Base-by-base conservation (phyloP, 2,797 vertebrate genomes). In the Lithobates pipiens region DNA sequence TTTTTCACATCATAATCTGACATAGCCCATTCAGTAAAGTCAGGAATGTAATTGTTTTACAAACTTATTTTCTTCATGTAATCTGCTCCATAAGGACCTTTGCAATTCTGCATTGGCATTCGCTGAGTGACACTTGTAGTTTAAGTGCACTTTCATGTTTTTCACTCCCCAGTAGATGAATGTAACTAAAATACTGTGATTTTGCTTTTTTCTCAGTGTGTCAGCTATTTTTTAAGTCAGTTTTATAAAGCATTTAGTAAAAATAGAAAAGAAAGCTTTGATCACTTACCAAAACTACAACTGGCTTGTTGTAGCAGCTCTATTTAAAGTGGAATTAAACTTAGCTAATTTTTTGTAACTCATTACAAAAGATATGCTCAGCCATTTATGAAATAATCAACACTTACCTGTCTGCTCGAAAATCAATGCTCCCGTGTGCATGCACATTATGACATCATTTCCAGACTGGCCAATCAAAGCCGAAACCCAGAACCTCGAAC, bases 91-190 rank as follows among this genome's bases (percentile, higher is more conserved):
- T 72, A 23, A 44, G 39, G 42, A 25, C 36, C 42, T 29, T 25
- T 16, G 23, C 15, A 74, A 46, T n/a, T 23, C 23, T 44, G n/a
- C 72, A 46, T 46, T 23, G 42, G 42, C 36, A 74, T 50, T 50
- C 16, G 5, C 4, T 42, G n/a, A 13, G 13, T 46, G 44, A 27
- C 39, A 46, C 42, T 74, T 74, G 39, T 74, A 44, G 36, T 44
- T 74, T 27, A 74, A 74, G 72, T 74, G 72, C 72, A 74, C 13
- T 74, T 74, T 74, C 42, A 50, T 74, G 72, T 74, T 50, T 74
- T 39, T 11, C 39, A 44, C 2, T 46, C 1, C 72, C 36, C 39
- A 46, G 72, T 50, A 46, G n/a, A 39, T n/a, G 7, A 27, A 25
- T 2, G n/a, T 27, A 74, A 27, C 23, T n/a, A 11, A 50, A 74